Base-by-base conservation (phyloP, 2,888 invertebrate genomes). In the Tenthredo notha region DNA sequence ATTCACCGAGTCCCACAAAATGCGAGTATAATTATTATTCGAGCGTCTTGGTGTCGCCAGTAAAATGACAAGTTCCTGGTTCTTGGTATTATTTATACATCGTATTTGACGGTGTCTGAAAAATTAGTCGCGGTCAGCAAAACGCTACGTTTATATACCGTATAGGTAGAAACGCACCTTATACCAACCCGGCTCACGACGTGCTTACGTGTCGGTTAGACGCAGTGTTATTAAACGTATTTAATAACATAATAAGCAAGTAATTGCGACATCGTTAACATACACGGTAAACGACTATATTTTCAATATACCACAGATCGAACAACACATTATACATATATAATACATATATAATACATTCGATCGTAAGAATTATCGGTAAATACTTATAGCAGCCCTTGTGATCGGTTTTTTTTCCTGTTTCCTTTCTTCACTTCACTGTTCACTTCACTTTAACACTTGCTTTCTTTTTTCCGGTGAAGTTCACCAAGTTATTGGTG, bases 61-160 rank as follows among this genome's bases (percentile, higher is more conserved):
- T 54, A 67, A 87, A 87, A 88, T 88, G 87, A 86, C 85, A 88
- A 88, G 86, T 87, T 87, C 87, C 87, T 86, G 85, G 80, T 86
- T 85, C 37, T 61, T 65, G 37, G 43, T 58, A 77, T 77, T 70
- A 70, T 72, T 37, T 72, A 37, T 72, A 54, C 29, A 21, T 12
- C 43, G 21, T 25, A 18, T 77, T 54, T 54, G 29, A 72, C 40
- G 40, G 18, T 77, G 18, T 47, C 25, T 77, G n/a, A 10, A n/a
- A 10, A n/a, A 40, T n/a, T 25, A 15, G 43, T 18, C 12, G 18
- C 37, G 25, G 77, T 77, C 77, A 77, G 77, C 77, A 54, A 9
- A 77, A 77, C 77, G 77, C 77, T 29, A 54, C 54, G 54, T 54
- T 77, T 54, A 77, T 74, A 43, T 21, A 43, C 74, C 74, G 37